These are phyloP conservation scores for Globicephala melas DNA, from an alignment of 2,113 vertebrate genomes.

Conservation along the genomic window DNA sequence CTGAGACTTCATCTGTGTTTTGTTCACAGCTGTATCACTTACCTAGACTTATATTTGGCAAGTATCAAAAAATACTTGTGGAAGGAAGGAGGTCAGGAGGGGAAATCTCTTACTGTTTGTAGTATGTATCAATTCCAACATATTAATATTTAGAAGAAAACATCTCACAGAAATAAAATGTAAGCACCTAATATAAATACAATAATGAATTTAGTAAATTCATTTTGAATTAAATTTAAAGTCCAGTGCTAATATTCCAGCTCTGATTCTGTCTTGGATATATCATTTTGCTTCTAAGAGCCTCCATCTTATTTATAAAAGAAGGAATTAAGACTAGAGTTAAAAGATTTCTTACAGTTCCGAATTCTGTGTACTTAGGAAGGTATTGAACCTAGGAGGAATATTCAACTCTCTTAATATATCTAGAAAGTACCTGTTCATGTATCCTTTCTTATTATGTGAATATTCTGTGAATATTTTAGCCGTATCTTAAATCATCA, in stretches of 20 bases:
- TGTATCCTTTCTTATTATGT: background rate
- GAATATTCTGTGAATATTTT: conserved; percentile 22
- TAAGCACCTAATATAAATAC: background rate
- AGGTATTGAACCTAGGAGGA: background rate
- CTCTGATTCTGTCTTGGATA: background rate
- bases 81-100: background rate
- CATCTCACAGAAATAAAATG: conserved; percentile 26
- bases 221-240: conserved; percentile 4
- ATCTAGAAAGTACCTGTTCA: background rate
- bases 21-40: background rate
- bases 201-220: background rate
- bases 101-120: background rate
- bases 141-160: conserved; percentile 11
- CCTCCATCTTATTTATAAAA: background rate
- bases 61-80: background rate
- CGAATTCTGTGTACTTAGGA: background rate
- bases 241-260: background rate
- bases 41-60: background rate
- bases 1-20: background rate
- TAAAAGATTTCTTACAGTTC: conserved; percentile 6
- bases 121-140: background rate
- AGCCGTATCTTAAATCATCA: conserved; percentile 5
- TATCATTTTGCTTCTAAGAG: background rate
- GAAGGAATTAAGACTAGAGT: background rate
- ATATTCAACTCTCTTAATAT: background rate